Conservation (phyloP, 2,888 invertebrate species). For the Hylaea fasciaria region DNA sequence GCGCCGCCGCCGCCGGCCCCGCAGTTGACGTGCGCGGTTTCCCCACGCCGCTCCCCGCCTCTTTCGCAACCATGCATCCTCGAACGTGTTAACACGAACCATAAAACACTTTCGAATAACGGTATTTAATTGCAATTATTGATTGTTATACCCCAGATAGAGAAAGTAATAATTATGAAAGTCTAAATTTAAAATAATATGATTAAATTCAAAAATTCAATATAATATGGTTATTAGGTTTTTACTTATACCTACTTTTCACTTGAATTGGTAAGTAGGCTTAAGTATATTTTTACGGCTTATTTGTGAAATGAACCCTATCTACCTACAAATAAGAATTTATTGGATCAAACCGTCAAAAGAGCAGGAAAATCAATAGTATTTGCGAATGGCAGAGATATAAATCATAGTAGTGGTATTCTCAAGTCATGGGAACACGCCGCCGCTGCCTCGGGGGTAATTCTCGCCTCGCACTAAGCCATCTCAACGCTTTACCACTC, state of each 20-base stretch:
- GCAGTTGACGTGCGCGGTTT: constrained; percentile 82
- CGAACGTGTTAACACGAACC: constrained; percentile 59
- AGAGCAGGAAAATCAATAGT: no score
- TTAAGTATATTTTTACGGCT: no score
- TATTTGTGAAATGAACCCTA: no score
- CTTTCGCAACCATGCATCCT: constrained; percentile 58
- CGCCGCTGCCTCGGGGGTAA: constrained; percentile 65
- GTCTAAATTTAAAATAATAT: not conserved
- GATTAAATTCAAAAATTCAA: no score
- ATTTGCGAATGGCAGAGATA: not conserved
- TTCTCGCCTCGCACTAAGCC: constrained; percentile 65
- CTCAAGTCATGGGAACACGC: constrained; percentile 60
- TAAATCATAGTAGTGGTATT: constrained; percentile 53
- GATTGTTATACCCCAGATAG: not conserved
- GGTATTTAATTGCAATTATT: constrained; percentile 29
- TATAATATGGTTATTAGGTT: no score
- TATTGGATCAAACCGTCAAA: no score
- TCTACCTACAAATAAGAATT: no score
- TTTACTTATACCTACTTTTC: no score
- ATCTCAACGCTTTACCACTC: constrained; percentile 51
- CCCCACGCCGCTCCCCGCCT: constrained; percentile 61
- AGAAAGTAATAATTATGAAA: not conserved
- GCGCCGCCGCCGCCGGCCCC: constrained; percentile 80
- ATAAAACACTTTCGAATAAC: constrained; percentile 36
- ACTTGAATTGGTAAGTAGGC: no score